These are phyloP conservation scores for Cephus runcator DNA, from an alignment of 2,888 invertebrate genomes.

Conservation along the genomic window DNA sequence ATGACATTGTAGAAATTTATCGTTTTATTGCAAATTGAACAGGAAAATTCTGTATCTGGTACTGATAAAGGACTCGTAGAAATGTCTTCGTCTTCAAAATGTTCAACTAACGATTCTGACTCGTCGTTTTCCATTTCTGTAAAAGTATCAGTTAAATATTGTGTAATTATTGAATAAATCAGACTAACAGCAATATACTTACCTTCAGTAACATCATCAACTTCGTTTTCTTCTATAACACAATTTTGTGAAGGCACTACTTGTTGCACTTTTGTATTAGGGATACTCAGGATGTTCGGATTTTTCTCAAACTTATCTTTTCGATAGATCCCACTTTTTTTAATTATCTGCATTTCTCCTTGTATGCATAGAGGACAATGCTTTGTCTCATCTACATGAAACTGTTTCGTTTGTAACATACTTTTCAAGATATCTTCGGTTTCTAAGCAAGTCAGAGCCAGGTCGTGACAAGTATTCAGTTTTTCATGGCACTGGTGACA, in stretches of 20 bases:
- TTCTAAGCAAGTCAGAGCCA: constrained; percentile 21
- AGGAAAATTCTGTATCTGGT: constrained; percentile 7
- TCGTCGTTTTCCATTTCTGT: background rate
- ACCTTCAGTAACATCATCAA: background rate
- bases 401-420: constrained; percentile 19
- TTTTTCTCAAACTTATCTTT: constrained; percentile 19
- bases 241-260: background rate
- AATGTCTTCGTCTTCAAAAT: background rate
- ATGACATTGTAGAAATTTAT: constrained; percentile 1
- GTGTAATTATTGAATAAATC: background rate
- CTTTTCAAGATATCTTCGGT: constrained; percentile 27
- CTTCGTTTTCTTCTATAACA: background rate
- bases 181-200: background rate
- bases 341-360: constrained; percentile 21
- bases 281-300: constrained; percentile 6
- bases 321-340: constrained; percentile 28
- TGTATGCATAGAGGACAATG: constrained; percentile 28
- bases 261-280: constrained; percentile 10
- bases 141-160: background rate
- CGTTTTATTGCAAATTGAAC: constrained; percentile 13
- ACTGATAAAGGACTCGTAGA: background rate
- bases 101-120: background rate
- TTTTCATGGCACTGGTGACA: constrained; percentile 25
- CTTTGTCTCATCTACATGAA: constrained; percentile 9
- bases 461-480: constrained; percentile 26